A percentile compares a stretch with the other conserved stretches of the same genome.
Conservation (phyloP, 2,888 invertebrate genomes). For the Amiota mariae region DNA sequence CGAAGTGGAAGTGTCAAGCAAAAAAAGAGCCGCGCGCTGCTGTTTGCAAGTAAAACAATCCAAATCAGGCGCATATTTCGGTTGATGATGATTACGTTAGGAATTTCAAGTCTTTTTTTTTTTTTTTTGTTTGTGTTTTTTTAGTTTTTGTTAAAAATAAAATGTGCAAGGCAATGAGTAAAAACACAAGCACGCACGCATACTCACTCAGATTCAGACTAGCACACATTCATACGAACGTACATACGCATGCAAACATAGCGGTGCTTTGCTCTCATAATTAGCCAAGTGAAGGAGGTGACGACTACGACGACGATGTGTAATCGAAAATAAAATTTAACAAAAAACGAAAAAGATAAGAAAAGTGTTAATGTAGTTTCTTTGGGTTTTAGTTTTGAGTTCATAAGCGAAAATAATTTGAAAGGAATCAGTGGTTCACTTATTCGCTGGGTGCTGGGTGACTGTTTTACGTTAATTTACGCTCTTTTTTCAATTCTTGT, state of each 20-base stretch:
- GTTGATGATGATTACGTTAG: conserved; percentile 11
- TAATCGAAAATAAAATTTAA: neutral
- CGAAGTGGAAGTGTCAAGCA: neutral
- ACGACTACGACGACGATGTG: neutral
- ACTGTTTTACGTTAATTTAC: neutral
- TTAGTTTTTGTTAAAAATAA: conserved; percentile 8
- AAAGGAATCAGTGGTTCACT: neutral
- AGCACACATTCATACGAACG: neutral
- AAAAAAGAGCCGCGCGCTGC: neutral
- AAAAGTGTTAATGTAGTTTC: conserved; percentile 8
- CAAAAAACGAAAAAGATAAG: conserved; percentile 1
- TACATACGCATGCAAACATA: neutral
- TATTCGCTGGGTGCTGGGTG: neutral
- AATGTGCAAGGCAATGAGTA: neutral
- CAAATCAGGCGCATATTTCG: neutral
- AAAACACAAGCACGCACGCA: neutral
- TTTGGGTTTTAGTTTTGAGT: neutral
- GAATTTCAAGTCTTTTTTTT: conserved; percentile 1
- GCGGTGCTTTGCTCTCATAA: neutral
- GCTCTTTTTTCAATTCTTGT: neutral
- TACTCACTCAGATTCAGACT: neutral
- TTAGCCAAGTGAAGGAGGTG: conserved; percentile 6
- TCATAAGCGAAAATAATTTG: neutral
- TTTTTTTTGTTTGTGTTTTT: neutral
- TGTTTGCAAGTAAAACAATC: neutral